A percentile compares a stretch with the other conserved stretches of the same genome.
Conservation (phyloP, 2,113 vertebrate species). For the human region DNA sequence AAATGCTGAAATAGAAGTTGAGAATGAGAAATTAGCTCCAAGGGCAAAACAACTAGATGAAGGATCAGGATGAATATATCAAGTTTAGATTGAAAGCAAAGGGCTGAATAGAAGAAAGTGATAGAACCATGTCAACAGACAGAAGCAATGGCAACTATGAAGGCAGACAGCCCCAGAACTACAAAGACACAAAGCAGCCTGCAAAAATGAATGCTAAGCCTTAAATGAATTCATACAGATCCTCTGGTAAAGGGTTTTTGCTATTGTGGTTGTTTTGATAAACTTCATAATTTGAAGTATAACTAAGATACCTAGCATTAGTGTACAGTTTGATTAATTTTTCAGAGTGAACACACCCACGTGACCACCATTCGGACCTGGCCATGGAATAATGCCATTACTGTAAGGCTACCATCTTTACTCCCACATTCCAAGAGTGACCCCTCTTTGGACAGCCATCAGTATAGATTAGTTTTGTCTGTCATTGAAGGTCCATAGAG, state of each 20-base stretch:
- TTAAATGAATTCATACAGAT: background rate
- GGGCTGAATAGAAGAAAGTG: background rate
- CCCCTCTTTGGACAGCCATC: background rate
- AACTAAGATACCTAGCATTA: background rate
- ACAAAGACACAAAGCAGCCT: background rate
- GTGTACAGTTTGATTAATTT: background rate
- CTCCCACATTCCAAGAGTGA: background rate
- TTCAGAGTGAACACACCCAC: background rate
- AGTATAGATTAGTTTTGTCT: background rate
- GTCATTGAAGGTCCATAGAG: background rate
- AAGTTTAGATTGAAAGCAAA: background rate
- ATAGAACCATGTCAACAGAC: background rate
- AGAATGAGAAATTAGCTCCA: background rate
- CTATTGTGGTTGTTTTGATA: background rate
- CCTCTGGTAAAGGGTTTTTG: background rate
- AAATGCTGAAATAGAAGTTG: slow-evolving; percentile 13
- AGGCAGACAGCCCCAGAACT: background rate
- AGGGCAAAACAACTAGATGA: background rate
- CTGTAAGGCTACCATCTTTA: background rate
- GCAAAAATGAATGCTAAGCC: background rate
- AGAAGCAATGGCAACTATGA: background rate
- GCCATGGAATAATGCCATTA: rapidly evolving
- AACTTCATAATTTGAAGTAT: background rate
- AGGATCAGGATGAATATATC: background rate
- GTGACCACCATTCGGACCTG: background rate